Evolutionary conservation across 1,140 invertebrate genomes (phyloP).

Genomic region (Habropoda laboriosa): DNA sequence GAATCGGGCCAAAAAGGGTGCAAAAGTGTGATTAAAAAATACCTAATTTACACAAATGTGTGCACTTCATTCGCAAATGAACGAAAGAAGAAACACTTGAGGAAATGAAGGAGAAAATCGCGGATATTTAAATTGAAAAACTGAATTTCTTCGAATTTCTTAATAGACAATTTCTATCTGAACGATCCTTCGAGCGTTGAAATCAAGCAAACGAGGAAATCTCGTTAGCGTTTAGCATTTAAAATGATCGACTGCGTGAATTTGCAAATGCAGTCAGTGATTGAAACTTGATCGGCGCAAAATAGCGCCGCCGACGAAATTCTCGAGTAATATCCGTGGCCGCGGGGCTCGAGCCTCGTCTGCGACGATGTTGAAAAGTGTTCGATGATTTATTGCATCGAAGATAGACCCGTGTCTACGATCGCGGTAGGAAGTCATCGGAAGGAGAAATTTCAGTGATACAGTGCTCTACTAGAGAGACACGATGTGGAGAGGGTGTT

Average conservation of each 20-base stretch:
- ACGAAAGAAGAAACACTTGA: too few relatives aligned
- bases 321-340: slow-evolving; percentile 58
- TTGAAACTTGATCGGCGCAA: background rate
- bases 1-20: too few relatives aligned
- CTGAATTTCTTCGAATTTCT: too few relatives aligned
- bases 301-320: slow-evolving; percentile 44
- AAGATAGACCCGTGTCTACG: slow-evolving; percentile 52
- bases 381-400: slow-evolving; percentile 58
- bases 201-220: too few relatives aligned
- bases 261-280: slow-evolving; percentile 29
- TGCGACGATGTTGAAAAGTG: slow-evolving; percentile 42
- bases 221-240: too few relatives aligned
- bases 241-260: background rate
- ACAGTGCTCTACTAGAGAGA: slow-evolving; percentile 9
- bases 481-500: background rate
- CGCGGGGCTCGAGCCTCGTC: background rate
- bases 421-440: slow-evolving; percentile 54
- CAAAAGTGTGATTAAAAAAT: too few relatives aligned
- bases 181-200: too few relatives aligned
- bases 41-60: too few relatives aligned
- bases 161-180: too few relatives aligned
- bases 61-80: too few relatives aligned
- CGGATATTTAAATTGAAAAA: too few relatives aligned
- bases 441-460: slow-evolving; percentile 54
- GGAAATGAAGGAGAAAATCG: too few relatives aligned